phyloP scores from a whole-genome alignment of 2,797 vertebrate species.

The Bovichtus diacanthus region DNA sequence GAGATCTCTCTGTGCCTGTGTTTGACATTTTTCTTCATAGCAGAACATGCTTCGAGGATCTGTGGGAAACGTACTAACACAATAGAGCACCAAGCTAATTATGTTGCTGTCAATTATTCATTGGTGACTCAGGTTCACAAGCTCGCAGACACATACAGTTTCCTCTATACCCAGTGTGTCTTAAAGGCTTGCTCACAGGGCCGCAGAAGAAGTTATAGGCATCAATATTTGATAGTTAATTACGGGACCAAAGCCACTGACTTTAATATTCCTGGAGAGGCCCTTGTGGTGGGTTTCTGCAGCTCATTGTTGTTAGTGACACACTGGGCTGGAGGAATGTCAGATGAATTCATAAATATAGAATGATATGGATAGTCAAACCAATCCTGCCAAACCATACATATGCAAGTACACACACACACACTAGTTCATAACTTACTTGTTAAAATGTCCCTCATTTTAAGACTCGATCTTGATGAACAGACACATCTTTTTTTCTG shows the following conservation, averaged over 20 bases:
- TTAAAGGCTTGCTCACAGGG: conserved; percentile 66
- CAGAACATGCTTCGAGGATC: conserved; percentile 67
- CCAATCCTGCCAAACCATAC: conserved; percentile 5
- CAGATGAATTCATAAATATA: conserved; percentile 70
- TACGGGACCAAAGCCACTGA: conserved; percentile 78
- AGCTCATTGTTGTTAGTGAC: conserved; percentile 61
- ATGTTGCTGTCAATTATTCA: conserved; percentile 85
- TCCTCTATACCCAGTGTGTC: conserved; percentile 62
- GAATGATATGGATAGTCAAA: conserved; percentile 55
- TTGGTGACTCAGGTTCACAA: conserved; percentile 69
- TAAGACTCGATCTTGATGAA: not conserved
- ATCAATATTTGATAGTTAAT: conserved; percentile 87
- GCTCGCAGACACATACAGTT: conserved; percentile 67
- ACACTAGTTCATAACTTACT: conserved; percentile 16
- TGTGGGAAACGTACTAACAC: conserved; percentile 73
- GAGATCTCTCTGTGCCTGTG: conserved; percentile 48
- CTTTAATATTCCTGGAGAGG: conserved; percentile 77
- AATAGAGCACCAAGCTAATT: conserved; percentile 78
- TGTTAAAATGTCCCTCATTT: not conserved
- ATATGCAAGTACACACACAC: not conserved
- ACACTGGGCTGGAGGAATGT: conserved; percentile 49
- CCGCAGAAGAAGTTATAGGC: conserved; percentile 75
- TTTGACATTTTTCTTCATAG: conserved; percentile 69
- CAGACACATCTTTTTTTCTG: not conserved
- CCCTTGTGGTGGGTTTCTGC: conserved; percentile 37